Percentiles rank a stretch among this genome's conserved stretches.
Evolutionary conservation across 2,888 invertebrate genomes (phyloP).

Genomic region (Lycocerus yunnanus): DNA sequence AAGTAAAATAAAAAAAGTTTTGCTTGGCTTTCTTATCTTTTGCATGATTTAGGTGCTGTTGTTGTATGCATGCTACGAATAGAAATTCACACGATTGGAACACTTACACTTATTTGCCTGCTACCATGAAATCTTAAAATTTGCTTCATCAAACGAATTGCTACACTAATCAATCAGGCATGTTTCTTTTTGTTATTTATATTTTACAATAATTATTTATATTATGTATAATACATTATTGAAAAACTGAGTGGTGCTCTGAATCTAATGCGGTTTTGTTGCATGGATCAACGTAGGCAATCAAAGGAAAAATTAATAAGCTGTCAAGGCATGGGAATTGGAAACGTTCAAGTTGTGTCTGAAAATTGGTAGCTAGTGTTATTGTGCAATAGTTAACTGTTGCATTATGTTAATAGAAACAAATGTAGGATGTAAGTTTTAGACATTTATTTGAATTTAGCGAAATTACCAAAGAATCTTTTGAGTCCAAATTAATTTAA

Average conservation of each 20-base stretch:
- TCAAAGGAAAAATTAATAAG: slow-evolving; percentile 23
- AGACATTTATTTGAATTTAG: slow-evolving; percentile 16
- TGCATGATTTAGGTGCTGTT: slow-evolving; percentile 31
- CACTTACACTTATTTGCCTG: slow-evolving; percentile 31
- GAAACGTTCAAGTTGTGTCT: slow-evolving; percentile 22
- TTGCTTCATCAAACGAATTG: slow-evolving; percentile 25
- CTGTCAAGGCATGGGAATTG: slow-evolving; percentile 22
- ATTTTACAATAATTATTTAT: slow-evolving; percentile 1
- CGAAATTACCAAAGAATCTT: slow-evolving; percentile 19
- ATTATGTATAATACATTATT: slow-evolving; percentile 5
- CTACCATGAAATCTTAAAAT: slow-evolving; percentile 24
- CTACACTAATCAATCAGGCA: slow-evolving; percentile 26
- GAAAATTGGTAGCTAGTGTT: slow-evolving; percentile 25
- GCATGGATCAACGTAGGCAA: slow-evolving; percentile 22
- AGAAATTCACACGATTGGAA: slow-evolving; percentile 27
- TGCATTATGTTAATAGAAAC: slow-evolving; percentile 12
- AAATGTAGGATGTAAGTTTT: slow-evolving; percentile 11
- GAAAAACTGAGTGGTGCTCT: slow-evolving; percentile 1
- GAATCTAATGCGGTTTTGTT: slow-evolving; percentile 26
- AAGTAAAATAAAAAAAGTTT: slow-evolving; percentile 7
- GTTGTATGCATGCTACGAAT: slow-evolving; percentile 29
- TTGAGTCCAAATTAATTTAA: slow-evolving; percentile 6
- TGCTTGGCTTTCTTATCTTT: slow-evolving; percentile 20
- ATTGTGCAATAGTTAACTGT: slow-evolving; percentile 25
- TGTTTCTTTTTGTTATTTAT: slow-evolving; percentile 20